These are phyloP conservation scores for Aplysina aerophoba DNA, from an alignment of 37 sponge, comb jelly and placozoan species.

Conservation along the genomic window DNA sequence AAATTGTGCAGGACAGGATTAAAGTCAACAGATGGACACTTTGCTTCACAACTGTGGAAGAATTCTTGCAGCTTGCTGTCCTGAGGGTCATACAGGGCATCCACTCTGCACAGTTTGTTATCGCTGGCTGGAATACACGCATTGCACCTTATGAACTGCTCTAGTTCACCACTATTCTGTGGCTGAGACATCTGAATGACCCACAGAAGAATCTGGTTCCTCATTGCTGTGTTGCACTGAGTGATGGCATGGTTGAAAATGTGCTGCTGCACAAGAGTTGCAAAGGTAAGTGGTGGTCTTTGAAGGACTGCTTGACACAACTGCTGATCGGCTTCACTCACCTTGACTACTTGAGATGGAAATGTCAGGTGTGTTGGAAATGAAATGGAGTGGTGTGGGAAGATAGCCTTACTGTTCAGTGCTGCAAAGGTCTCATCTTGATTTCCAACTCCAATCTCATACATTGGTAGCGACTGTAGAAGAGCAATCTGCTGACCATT, in stretches of 20 bases:
- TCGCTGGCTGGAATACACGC: neutral
- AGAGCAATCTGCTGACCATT: neutral
- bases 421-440: neutral
- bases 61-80: conserved; percentile 36
- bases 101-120: neutral
- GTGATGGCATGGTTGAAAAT: conserved; percentile 19
- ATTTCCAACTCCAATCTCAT: conserved; percentile 44
- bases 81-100: conserved; percentile 46
- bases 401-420: neutral
- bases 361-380: conserved; percentile 20
- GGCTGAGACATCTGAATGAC: conserved; percentile 28
- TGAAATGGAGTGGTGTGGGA: conserved; percentile 5
- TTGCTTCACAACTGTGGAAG: conserved; percentile 30
- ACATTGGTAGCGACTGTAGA: conserved; percentile 42
- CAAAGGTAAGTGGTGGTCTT: conserved; percentile 1
- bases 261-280: conserved; percentile 14
- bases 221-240: neutral
- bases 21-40: conserved; percentile 42
- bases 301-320: conserved; percentile 27
- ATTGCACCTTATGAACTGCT: neutral
- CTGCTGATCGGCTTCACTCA: neutral
- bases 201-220: conserved; percentile 48
- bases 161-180: neutral
- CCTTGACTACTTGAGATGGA: conserved; percentile 35
- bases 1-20: neutral